Evolutionary conservation across 1,140 invertebrate genomes (phyloP).

Genomic region (Sminthurides bifidus): DNA sequence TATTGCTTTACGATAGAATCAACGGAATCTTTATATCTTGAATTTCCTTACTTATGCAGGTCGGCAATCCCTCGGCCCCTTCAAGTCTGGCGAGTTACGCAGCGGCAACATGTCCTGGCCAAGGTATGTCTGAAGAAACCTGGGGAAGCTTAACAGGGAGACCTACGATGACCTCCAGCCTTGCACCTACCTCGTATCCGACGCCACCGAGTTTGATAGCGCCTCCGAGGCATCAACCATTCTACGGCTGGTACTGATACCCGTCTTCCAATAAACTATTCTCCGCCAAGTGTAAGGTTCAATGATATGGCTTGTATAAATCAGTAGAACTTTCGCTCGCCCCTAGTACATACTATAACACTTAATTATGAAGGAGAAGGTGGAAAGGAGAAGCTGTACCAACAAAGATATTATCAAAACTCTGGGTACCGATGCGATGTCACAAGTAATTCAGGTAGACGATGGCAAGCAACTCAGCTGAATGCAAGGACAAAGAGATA

Average conservation of each 20-base stretch:
- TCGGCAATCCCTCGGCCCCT: slow-evolving; percentile 11
- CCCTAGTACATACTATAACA: background rate
- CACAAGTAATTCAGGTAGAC: no score
- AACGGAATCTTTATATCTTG: slow-evolving; percentile 5
- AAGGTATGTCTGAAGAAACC: slow-evolving; percentile 17
- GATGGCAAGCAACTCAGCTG: no score
- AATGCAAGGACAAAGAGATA: no score
- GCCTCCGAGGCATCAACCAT: slow-evolving; percentile 17
- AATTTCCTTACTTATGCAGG: slow-evolving; percentile 7
- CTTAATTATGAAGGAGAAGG: background rate
- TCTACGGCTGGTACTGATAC: slow-evolving; percentile 22
- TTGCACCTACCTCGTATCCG: slow-evolving; percentile 13
- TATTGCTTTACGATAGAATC: no score
- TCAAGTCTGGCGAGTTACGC: slow-evolving; percentile 15
- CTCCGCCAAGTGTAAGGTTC: no score
- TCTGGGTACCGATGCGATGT: background rate
- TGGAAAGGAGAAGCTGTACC: background rate
- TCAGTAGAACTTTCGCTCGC: background rate
- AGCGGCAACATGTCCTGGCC: slow-evolving; percentile 10
- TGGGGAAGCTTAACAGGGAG: slow-evolving; percentile 14
- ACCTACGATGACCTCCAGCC: slow-evolving; percentile 4
- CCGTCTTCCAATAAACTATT: background rate
- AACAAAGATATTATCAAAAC: background rate
- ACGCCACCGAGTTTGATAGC: slow-evolving; percentile 14
- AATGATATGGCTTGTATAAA: background rate